Evolutionary conservation across 2,797 vertebrate genomes (phyloP), one percentile per base, ranked within the genome.

Genomic region (Sciurus carolinensis): DNA sequence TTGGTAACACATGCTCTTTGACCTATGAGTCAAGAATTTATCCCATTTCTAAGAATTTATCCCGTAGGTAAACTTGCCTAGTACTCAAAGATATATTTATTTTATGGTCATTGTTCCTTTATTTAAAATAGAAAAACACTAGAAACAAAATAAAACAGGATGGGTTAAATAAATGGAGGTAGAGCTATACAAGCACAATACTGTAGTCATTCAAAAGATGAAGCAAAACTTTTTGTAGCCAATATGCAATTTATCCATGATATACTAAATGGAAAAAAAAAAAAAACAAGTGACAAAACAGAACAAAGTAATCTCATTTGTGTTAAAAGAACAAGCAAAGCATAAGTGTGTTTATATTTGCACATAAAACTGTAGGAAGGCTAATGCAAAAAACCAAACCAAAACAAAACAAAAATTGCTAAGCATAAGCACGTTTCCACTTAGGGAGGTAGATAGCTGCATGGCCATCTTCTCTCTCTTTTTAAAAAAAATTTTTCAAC

Each of bases 91-190:
- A 52, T 69, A 24, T 76, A 57, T 71, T 71, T 90, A 62, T 33
- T 28, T 1, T 54, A 30, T 5, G 28, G 4, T 67, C 33, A 76
- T 44, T 26, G 2, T 84, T 42, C 50, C 47, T 71, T 52, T 84
- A 22, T 71, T 94, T 82, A 94, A 97, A 93, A 86, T 54, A 83
- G 47, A 14, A 67, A 76, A 97, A 82, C 15, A 59, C 6, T 52
- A 85, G 83, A 95, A 92, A 72, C 79, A 82, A 57, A 57, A 22
- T 57, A 57, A 7, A 57, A 57, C 20, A 18, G 20, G 15, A 94
- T 44, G 11, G n/a, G 17, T 39, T 93, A 36, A 50, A 62, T 71
- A 80, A 90, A 73, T 44, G 42, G 20, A 57, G 47, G 7, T 50
- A 87, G 54, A 67, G 52, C 22, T 71, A 83, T n/a, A 66, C 2